Conservation (phyloP, 2,888 invertebrate genomes). For the Sesamia inferens region DNA sequence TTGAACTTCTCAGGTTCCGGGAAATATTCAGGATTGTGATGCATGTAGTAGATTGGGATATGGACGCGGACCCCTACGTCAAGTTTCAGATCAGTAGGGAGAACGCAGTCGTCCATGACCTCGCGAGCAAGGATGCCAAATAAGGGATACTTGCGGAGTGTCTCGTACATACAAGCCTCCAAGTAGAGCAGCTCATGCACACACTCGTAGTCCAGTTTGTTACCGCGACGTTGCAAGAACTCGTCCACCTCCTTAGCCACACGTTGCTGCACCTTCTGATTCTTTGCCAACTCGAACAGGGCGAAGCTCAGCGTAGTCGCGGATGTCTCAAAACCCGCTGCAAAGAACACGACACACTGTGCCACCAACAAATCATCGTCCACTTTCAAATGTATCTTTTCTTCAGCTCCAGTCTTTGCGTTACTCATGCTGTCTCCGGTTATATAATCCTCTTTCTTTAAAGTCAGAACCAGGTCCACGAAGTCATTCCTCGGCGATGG, state of each 20-base stretch:
- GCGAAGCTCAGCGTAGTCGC: conserved; percentile 43
- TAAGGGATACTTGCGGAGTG: conserved; percentile 75
- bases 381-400: conserved; percentile 54
- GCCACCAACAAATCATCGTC: conserved; percentile 53
- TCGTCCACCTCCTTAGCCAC: conserved; percentile 51
- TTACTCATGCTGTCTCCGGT: conserved; percentile 61
- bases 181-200: conserved; percentile 70
- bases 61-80: conserved; percentile 72
- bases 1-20: conserved; percentile 71
- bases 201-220: conserved; percentile 32
- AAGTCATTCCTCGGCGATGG: conserved; percentile 74
- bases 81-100: conserved; percentile 72
- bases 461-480: conserved; percentile 71
- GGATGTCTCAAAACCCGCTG: conserved; percentile 60
- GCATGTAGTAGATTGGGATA: conserved; percentile 73
- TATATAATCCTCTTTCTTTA: conserved; percentile 67
- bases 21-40: conserved; percentile 71
- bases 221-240: conserved; percentile 34
- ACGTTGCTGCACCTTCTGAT: conserved; percentile 53
- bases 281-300: conserved; percentile 51
- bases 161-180: conserved; percentile 74
- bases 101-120: conserved; percentile 72
- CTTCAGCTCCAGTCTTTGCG: conserved; percentile 56
- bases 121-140: conserved; percentile 72
- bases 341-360: conserved; percentile 56